Conservation (phyloP, 2,113 vertebrate genomes). For the Actenoides hombroni region DNA sequence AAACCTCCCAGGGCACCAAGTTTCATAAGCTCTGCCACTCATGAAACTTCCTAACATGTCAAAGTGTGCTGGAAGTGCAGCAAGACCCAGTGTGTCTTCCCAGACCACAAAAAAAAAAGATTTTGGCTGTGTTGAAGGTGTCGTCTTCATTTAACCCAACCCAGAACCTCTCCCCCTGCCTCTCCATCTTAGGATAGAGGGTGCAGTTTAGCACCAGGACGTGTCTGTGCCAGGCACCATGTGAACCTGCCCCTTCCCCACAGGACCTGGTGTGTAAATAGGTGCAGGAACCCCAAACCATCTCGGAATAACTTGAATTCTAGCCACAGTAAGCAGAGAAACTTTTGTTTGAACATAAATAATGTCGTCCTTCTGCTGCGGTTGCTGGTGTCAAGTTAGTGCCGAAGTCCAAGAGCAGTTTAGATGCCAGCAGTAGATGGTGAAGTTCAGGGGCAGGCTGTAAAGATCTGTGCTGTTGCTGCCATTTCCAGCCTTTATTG, state of each 20-base stretch:
- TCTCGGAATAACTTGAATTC: not conserved
- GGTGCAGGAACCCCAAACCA: not conserved
- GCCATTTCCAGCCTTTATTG: not conserved
- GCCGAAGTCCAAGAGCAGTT: slow-evolving; percentile 2
- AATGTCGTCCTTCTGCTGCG: not conserved
- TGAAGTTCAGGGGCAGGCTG: not conserved
- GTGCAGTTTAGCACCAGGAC: not conserved
- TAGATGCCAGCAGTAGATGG: not conserved
- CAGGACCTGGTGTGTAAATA: not conserved
- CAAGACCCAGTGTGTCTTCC: not conserved
- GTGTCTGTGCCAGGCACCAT: not conserved
- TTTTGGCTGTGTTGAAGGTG: not conserved
- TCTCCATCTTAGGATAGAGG: not conserved
- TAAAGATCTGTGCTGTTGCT: not conserved
- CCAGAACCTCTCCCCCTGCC: not conserved
- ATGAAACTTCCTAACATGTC: not conserved
- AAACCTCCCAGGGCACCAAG: not conserved
- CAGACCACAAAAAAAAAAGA: not conserved
- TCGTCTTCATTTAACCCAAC: not conserved
- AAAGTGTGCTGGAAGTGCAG: not conserved
- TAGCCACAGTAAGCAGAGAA: not conserved
- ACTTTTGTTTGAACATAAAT: not conserved
- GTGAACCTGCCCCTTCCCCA: not conserved
- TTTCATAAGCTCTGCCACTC: not conserved
- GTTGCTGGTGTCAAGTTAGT: slow-evolving; percentile 1